Base-by-base conservation (phyloP, 2,113 vertebrate genomes). In the Odobenus rosmarus region DNA sequence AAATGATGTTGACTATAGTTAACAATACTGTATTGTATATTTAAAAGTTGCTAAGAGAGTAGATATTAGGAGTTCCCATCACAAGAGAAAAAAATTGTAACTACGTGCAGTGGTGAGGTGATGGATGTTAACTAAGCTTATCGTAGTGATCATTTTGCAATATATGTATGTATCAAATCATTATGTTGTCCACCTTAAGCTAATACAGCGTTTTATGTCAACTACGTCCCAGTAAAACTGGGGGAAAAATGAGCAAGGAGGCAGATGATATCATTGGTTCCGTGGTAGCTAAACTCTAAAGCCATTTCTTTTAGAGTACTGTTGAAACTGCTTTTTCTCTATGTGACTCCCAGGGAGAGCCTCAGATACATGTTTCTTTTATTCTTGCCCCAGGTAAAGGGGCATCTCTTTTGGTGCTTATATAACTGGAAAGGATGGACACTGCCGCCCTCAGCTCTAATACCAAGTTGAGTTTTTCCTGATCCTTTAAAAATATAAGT, bases 261-360 rank as follows among this genome's bases (percentile, higher is more conserved):
- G 3, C 8, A 18, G 24, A 3, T 26, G 88, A 26, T 26, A 1
- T 3, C 0, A 0, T 13, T 11, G 15, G n/a, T 3, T 14, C 9
- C 0, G 0, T 49, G 74, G 28, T 57, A 79, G 79, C 76, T 69
- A 10, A 28, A 76, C 57, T 49, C 59, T 3, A 9, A 13, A 74
- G 64, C 16, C 39, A 53, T 53, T 67, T 19, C 39, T 8, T 9
- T 33, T 11, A n/a, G 49, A 71, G 53, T 8, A 1, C 14, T 1
- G 0, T 18, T 19, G 26, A 81, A 57, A 42, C 24, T 31, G n/a
- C n/a, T 1, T 79, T 72, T 59, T 26, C n/a, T 80, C 79, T 5
- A 0, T 0, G 0, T 15, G 71, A 36, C 49, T 84, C 76, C 57
- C 13, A 67, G 67, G 72, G 8, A 53, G 36, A 57, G 7, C 39